These are phyloP conservation scores for Odontomachus brunneus DNA, from an alignment of 1,140 invertebrate genomes.

Conservation along the genomic window DNA sequence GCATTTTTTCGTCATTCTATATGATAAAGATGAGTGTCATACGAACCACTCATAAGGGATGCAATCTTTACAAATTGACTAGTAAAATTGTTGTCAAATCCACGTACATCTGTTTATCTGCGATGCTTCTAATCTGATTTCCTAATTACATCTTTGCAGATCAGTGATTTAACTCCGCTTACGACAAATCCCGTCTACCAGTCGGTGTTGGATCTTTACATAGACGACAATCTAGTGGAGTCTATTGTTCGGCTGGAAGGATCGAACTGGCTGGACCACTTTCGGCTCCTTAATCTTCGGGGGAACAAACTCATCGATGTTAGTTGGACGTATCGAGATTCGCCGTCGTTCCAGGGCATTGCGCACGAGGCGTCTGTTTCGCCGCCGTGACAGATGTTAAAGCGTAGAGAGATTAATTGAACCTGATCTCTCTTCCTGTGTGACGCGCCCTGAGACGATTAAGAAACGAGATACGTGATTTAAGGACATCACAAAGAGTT, in stretches of 20 bases:
- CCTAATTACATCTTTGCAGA: conserved; percentile 84
- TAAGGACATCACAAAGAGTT: neutral
- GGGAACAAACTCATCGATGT: conserved; percentile 91
- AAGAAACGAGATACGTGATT: conserved; percentile 6
- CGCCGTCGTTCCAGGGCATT: too few species aligned
- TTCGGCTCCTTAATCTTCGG: conserved; percentile 90
- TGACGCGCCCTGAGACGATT: neutral
- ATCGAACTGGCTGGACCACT: conserved; percentile 90
- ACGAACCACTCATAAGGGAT: too few species aligned
- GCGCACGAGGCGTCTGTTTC: too few species aligned
- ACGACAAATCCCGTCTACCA: conserved; percentile 88
- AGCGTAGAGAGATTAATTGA: conserved; percentile 9
- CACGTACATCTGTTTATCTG: too few species aligned
- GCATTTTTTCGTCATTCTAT: too few species aligned
- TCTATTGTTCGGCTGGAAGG: conserved; percentile 91
- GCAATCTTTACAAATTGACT: too few species aligned
- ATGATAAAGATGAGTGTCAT: too few species aligned
- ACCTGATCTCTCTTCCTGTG: too few species aligned
- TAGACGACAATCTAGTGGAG: conserved; percentile 91
- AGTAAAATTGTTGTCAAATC: too few species aligned
- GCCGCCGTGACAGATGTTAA: too few species aligned
- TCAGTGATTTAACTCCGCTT: conserved; percentile 87
- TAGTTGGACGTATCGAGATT: conserved; percentile 61
- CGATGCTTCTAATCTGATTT: conserved; percentile 5
- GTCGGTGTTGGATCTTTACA: conserved; percentile 89